phyloP scores from a whole-genome alignment of 2,113 vertebrate genomes.

The Pollimyrus isidori region DNA sequence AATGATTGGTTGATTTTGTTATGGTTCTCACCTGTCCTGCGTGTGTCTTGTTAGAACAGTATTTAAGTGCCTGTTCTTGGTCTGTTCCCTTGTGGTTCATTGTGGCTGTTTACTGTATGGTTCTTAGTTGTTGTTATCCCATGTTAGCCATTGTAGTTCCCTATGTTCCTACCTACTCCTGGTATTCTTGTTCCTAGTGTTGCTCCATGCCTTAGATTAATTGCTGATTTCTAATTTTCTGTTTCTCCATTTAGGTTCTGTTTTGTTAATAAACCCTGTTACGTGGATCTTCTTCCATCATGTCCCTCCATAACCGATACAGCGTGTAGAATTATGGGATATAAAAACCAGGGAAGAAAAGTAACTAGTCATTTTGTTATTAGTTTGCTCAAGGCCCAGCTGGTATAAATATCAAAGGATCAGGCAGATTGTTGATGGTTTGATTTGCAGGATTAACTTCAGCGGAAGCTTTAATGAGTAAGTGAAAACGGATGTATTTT shows the following conservation, averaged over 20 bases:
- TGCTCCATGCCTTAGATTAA: not conserved
- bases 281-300: not conserved
- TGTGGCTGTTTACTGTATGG: not conserved
- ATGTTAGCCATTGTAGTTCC: not conserved
- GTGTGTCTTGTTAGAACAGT: not conserved
- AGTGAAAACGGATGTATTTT: not conserved
- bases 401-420: conserved; percentile 4
- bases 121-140: not conserved
- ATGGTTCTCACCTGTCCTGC: not conserved
- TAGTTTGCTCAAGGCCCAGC: conserved; percentile 1
- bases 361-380: not conserved
- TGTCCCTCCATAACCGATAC: not conserved
- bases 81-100: not conserved
- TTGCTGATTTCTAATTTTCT: no score
- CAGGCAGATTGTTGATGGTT: conserved; percentile 5
- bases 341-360: not conserved
- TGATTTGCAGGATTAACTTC: not conserved
- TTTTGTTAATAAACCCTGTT: no score
- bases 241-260: no score
- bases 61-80: not conserved
- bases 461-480: not conserved
- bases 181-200: not conserved
- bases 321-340: not conserved
- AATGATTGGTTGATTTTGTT: not conserved
- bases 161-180: not conserved